phyloP scores from a whole-genome alignment of 30 jellyfish, hydroid and myxozoan species.

The Cassiopea xamachana region DNA sequence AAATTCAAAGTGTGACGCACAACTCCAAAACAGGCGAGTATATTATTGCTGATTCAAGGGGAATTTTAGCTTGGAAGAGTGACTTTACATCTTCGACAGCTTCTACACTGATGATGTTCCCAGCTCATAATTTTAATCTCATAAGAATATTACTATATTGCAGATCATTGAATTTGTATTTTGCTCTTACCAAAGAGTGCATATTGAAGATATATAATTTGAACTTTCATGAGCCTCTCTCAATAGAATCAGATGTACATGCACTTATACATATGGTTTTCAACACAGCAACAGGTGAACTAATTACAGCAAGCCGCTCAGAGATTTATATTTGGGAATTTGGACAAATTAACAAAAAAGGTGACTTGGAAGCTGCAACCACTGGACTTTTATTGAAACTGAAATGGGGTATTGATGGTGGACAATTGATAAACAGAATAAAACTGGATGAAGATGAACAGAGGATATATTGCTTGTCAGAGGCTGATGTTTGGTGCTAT shows the following conservation, averaged over 20 bases:
- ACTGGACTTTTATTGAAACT: slow-evolving; percentile 47
- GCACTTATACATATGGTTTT: slow-evolving; percentile 61
- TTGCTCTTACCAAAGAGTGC: slow-evolving; percentile 84
- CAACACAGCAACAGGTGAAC: slow-evolving; percentile 63
- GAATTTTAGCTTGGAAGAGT: slow-evolving; percentile 78
- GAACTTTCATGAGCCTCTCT: slow-evolving; percentile 80
- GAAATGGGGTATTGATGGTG: slow-evolving; percentile 51
- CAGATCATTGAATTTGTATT: slow-evolving; percentile 62
- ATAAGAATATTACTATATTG: slow-evolving; percentile 67
- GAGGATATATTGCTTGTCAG: slow-evolving; percentile 74
- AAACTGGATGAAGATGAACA: slow-evolving; percentile 69
- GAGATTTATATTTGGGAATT: slow-evolving; percentile 70
- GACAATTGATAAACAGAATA: slow-evolving; percentile 52
- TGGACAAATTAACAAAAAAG: slow-evolving; percentile 55
- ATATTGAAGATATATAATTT: slow-evolving; percentile 68
- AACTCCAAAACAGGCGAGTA: slow-evolving; percentile 83
- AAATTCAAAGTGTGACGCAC: slow-evolving; percentile 76
- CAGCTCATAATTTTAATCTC: slow-evolving; percentile 76
- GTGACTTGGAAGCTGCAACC: slow-evolving; percentile 17
- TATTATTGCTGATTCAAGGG: slow-evolving; percentile 83
- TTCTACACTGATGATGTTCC: slow-evolving; percentile 61
- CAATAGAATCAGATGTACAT: slow-evolving; percentile 70
- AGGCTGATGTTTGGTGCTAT: slow-evolving; percentile 74
- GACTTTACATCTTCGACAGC: slow-evolving; percentile 51
- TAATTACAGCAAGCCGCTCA: slow-evolving; percentile 70